Evolutionary conservation across 1,140 invertebrate species (phyloP).

Genomic region (Armadillidium nasatum): DNA sequence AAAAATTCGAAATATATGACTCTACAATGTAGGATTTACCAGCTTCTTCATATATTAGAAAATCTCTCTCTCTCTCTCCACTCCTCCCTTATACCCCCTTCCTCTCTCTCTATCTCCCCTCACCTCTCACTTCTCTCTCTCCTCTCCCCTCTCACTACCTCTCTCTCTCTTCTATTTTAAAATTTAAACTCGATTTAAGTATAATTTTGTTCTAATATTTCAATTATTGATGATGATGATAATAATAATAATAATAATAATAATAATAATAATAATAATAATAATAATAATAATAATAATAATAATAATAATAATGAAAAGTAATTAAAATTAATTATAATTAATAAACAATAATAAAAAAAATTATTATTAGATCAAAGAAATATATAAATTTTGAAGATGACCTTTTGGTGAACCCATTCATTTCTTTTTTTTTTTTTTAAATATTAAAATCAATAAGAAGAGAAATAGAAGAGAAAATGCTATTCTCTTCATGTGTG

Average conservation of each 20-base stretch:
- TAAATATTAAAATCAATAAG: no score
- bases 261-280: slow-evolving; percentile 7
- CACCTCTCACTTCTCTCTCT: background rate
- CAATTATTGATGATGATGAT: slow-evolving; percentile 15
- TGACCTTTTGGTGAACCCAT: no score
- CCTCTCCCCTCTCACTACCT: background rate
- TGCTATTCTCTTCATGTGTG: no score
- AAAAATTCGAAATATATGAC: background rate
- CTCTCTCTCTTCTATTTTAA: background rate
- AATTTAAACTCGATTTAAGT: no score
- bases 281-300: background rate
- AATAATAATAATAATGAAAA: background rate
- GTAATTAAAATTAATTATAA: background rate
- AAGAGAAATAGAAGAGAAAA: no score
- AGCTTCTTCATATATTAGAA: background rate
- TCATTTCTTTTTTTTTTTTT: no score
- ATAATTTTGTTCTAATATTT: background rate
- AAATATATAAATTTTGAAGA: no score
- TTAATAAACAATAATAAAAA: background rate
- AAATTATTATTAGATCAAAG: background rate
- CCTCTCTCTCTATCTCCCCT: slow-evolving; percentile 6
- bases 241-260: slow-evolving; percentile 28
- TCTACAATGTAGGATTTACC: background rate
- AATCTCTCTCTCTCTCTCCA: slow-evolving; percentile 5
- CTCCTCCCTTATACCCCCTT: background rate